Evolutionary conservation across 2,797 vertebrate genomes (phyloP), one percentile per base, ranked within the genome.

Genomic region (Florisuga fusca): DNA sequence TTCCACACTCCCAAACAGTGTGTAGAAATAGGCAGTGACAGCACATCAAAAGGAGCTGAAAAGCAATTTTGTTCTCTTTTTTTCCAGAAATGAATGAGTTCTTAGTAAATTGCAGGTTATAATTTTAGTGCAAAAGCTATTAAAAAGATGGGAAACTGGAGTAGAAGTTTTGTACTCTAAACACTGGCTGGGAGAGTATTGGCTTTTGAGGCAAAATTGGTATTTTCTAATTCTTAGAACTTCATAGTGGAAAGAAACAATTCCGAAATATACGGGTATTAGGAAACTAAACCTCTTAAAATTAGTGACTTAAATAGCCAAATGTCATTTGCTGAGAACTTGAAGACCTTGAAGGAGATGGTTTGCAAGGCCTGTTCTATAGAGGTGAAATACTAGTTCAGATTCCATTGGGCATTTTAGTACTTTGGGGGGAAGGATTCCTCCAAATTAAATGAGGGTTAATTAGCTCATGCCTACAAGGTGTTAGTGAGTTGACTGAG

Each of bases 401-500:
- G 57, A 83, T 95, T 97, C 92, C 87, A 97, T 95, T 46, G 10
- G 86, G 89, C 67, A 63, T 82, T 96, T 80, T 89, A 79, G 81
- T 95, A 29, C 14, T 59, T 81, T 74, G 55, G 94, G 64, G 88
- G 82, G 74, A 89, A 94, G 57, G 77, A 46, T 66, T 86, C 67
- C 89, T 96, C 38, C 82, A 96, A 94, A 84, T 95, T 94, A 95
- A 82, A 63, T 23, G 20, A n/a, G 41, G 69, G 57, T 93, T 96
- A 78, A 91, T 97, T 96, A 95, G 61, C 91, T 97, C 76, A 38
- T 87, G 66, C 79, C 89, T 96, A 51, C 61, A 80, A 89, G 61
- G 72, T 94, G 74, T 94, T 77, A 77, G 72, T 57, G 89, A 90
- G 94, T 89, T 96, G 94, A 92, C 84, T 67, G 86, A 93, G 87